phyloP scores from a whole-genome alignment of 1,140 invertebrate genomes.

The Penaeus chinensis region DNA sequence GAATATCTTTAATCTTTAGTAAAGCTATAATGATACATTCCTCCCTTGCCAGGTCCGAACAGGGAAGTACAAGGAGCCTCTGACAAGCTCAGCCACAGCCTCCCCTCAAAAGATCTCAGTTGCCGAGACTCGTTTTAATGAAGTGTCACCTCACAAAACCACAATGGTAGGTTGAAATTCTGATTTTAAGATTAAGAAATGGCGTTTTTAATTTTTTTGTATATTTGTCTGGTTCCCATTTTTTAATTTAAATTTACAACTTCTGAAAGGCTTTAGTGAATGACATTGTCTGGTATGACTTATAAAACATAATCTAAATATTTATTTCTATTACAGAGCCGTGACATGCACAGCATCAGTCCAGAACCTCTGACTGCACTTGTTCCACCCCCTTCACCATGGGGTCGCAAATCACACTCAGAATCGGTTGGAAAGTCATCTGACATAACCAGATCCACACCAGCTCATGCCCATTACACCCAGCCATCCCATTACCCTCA shows the following conservation, averaged over 20 bases:
- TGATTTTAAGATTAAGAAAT: slow-evolving; percentile 61
- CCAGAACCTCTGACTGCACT: too few relatives aligned
- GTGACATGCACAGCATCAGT: too few relatives aligned
- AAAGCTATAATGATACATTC: not conserved
- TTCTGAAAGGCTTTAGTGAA: too few relatives aligned
- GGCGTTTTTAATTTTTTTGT: not conserved
- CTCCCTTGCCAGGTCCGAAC: slow-evolving; percentile 35
- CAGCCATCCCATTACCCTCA: not conserved
- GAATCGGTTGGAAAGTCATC: not conserved
- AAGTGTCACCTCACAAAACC: not conserved
- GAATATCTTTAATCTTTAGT: not conserved
- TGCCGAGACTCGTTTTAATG: slow-evolving; percentile 52
- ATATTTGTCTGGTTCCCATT: too few relatives aligned
- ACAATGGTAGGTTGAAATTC: slow-evolving; percentile 62
- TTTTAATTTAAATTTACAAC: too few relatives aligned
- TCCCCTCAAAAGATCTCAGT: slow-evolving; percentile 33
- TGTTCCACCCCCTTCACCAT: too few relatives aligned
- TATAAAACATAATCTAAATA: too few relatives aligned
- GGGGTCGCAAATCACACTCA: too few relatives aligned
- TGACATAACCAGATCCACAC: not conserved
- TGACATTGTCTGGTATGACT: too few relatives aligned
- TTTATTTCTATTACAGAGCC: too few relatives aligned
- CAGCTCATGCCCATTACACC: not conserved
- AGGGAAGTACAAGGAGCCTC: slow-evolving; percentile 47
- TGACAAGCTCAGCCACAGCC: slow-evolving; percentile 23